These are phyloP conservation scores for Phyto melanocephala DNA, from an alignment of 2,888 invertebrate genomes.

Conservation along the genomic window DNA sequence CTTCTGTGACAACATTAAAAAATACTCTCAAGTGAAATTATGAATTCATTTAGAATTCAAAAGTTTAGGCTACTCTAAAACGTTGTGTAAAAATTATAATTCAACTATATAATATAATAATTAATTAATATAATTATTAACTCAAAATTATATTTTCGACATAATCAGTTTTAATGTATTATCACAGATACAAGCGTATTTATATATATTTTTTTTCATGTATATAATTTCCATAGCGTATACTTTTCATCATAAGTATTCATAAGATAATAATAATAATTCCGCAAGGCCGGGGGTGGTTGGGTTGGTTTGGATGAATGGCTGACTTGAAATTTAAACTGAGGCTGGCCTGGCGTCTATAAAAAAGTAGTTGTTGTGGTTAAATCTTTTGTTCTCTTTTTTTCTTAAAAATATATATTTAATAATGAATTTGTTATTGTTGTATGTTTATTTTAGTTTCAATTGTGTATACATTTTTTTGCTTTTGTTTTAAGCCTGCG, in stretches of 20 bases:
- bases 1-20: too few relatives aligned
- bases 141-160: too few relatives aligned
- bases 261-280: conserved; percentile 60
- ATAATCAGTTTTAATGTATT: too few relatives aligned
- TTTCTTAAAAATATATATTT: conserved; percentile 16
- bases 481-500: conserved; percentile 23
- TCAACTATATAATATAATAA: too few relatives aligned
- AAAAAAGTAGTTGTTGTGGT: conserved; percentile 62
- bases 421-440: conserved; percentile 30
- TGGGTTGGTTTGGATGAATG: conserved; percentile 41
- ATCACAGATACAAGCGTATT: too few relatives aligned
- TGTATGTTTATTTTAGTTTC: conserved; percentile 8
- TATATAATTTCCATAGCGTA: background rate
- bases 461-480: background rate
- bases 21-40: too few relatives aligned
- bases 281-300: conserved; percentile 65
- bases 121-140: too few relatives aligned
- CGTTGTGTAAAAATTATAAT: too few relatives aligned
- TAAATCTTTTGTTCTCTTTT: conserved; percentile 64
- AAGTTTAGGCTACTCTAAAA: too few relatives aligned
- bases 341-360: conserved; percentile 62
- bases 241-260: background rate
- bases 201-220: too few relatives aligned
- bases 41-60: too few relatives aligned
- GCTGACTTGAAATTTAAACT: conserved; percentile 60